Evolutionary conservation across 2,888 invertebrate species (phyloP).

Genomic region (Globia sparganii): DNA sequence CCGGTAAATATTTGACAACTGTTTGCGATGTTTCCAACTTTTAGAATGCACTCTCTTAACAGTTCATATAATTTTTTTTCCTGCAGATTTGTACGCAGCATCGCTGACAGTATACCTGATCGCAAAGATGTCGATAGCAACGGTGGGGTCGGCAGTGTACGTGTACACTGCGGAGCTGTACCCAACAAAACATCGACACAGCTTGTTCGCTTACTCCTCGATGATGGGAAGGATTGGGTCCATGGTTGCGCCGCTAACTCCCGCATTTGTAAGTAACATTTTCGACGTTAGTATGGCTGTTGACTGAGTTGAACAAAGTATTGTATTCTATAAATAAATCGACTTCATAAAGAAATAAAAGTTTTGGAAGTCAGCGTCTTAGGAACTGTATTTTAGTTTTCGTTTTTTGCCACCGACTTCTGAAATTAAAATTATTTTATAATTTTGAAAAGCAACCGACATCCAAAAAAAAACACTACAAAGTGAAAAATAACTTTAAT

Average conservation of each 20-base stretch:
- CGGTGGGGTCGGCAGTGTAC: slow-evolving; percentile 90
- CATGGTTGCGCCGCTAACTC: slow-evolving; percentile 91
- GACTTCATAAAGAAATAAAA: too few species aligned
- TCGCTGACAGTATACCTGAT: slow-evolving; percentile 88
- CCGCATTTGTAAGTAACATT: slow-evolving; percentile 87
- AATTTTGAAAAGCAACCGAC: too few species aligned
- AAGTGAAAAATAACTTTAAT: too few species aligned
- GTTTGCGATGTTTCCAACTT: neutral
- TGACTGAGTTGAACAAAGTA: neutral
- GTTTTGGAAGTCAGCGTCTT: too few species aligned
- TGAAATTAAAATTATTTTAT: too few species aligned
- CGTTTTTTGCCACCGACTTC: too few species aligned
- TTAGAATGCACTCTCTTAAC: neutral
- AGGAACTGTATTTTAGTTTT: too few species aligned
- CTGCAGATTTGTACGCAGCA: slow-evolving; percentile 67
- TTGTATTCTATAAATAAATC: neutral
- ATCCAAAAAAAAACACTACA: too few species aligned
- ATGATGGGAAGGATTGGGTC: slow-evolving; percentile 91
- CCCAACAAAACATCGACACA: slow-evolving; percentile 90
- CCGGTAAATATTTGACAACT: neutral
- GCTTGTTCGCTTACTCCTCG: slow-evolving; percentile 90
- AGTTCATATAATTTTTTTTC: neutral
- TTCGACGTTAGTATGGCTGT: neutral
- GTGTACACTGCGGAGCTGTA: slow-evolving; percentile 91
- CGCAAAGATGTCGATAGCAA: slow-evolving; percentile 91